These are phyloP conservation scores for Toxotes lorentzi DNA, from an alignment of 2,797 vertebrate genomes.

Conservation along the genomic window DNA sequence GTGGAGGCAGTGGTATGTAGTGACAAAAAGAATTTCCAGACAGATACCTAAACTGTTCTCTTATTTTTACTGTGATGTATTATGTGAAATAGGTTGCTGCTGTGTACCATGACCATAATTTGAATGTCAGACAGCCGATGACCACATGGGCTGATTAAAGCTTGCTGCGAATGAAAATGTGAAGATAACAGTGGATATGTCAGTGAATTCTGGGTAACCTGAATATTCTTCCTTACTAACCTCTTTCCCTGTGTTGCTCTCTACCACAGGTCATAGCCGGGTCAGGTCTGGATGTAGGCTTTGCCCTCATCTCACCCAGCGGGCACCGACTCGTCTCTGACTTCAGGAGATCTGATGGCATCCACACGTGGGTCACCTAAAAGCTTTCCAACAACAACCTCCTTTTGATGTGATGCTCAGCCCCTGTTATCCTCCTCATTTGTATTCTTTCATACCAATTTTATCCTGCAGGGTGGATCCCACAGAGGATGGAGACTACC, in stretches of 20 bases:
- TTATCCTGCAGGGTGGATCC: slow-evolving; percentile 83
- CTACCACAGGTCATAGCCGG: slow-evolving; percentile 89
- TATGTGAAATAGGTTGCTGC: background rate
- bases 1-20: background rate
- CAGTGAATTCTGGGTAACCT: background rate
- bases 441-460: background rate
- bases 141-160: background rate
- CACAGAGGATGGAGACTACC: slow-evolving; percentile 90
- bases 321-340: slow-evolving; percentile 86
- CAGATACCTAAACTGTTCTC: background rate
- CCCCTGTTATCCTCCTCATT: background rate
- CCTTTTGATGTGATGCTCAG: background rate
- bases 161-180: background rate
- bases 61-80: background rate
- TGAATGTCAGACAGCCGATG: slow-evolving; percentile 38
- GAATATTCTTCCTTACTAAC: background rate
- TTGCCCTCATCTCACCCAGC: slow-evolving; percentile 87
- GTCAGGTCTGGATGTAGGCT: slow-evolving; percentile 90
- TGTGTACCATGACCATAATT: slow-evolving; percentile 28
- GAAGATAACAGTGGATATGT: background rate
- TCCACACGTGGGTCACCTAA: slow-evolving; percentile 87
- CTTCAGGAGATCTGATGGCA: slow-evolving; percentile 87
- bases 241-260: background rate
- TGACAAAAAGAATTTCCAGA: background rate
- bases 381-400: background rate